Evolutionary conservation across 2,113 vertebrate genomes (phyloP), one percentile per base, ranked within the genome.

Genomic region (Gallinago media): DNA sequence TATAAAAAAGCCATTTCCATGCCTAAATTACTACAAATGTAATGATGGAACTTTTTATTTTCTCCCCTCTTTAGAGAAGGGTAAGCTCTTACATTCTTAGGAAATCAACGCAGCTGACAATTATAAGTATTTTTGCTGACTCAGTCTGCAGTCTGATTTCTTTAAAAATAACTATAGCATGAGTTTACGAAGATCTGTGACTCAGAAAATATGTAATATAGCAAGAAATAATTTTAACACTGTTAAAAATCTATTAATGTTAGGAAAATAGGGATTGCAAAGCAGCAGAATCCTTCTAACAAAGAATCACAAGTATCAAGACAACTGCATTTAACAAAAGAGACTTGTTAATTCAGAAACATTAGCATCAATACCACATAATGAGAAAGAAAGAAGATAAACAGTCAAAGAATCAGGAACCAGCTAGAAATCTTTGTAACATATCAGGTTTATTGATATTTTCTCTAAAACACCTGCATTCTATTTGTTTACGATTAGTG

Each of bases 401-500:
- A 31, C 7, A 40, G 18, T 21, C 32, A 61, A 31, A 11, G 17
- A 70, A 59, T 19, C 25, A 74, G 32, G 36, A 83, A 66, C 15
- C 36, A 87, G 20, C 9, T 55, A 34, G n/a, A 88, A 73, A 73
- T 70, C 63, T 47, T 50, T 62, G 23, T 44, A 85, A 38, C 15
- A 2, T 61, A 67, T 36, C 14, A 84, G 25, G 22, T 8, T 54
- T 47, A 49, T 12, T 54, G 34, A 72, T 61, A 76, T 88, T 81
- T 73, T 42, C 22, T 52, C 68, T 72, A 61, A 81, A 84, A 46
- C 25, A 20, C 11, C 15, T 32, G 15, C 6, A 66, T 61, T 83
- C 20, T 70, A 54, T 65, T 58, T 81, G 11, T 65, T 92, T 31
- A 56, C 16, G 54, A 96, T 83, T 74, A 93, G 52, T 29, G 58